phyloP scores from a whole-genome alignment of 2,113 vertebrate genomes.

The Antigone vipio region DNA sequence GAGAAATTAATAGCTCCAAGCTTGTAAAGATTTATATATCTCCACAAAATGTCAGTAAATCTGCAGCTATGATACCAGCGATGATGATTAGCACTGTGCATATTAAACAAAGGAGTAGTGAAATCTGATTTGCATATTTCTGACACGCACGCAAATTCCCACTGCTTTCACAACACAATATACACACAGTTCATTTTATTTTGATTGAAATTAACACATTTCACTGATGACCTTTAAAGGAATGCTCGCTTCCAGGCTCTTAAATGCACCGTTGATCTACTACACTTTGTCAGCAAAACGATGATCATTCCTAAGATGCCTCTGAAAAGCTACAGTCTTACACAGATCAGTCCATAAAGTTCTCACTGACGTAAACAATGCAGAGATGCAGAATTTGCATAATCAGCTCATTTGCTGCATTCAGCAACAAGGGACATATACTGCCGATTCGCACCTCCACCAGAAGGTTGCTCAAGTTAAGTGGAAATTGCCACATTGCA shows the following conservation, averaged over 20 bases:
- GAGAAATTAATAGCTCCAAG: conserved; percentile 28
- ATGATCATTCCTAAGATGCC: neutral
- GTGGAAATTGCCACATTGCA: neutral
- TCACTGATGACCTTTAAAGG: conserved; percentile 37
- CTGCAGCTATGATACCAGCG: neutral
- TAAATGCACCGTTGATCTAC: neutral
- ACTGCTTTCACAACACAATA: neutral
- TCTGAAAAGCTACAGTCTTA: neutral
- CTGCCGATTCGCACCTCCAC: neutral
- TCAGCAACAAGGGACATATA: neutral
- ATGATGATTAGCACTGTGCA: neutral
- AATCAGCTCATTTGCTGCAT: conserved; percentile 18
- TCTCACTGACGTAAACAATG: neutral
- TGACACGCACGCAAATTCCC: neutral
- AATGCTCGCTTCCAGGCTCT: neutral
- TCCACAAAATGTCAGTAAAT: neutral
- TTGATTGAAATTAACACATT: conserved; percentile 48
- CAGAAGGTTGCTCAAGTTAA: neutral
- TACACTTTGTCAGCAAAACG: conserved; percentile 38
- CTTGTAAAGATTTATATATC: neutral
- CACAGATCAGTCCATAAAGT: conserved; percentile 5
- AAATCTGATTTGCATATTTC: conserved; percentile 2
- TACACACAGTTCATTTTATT: neutral
- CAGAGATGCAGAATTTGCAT: conserved; percentile 33
- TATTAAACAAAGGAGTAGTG: conserved; percentile 18